A percentile compares a stretch with the other conserved stretches of the same genome.
These are phyloP conservation scores for Gastrophysa polygoni DNA, from an alignment of 2,888 invertebrate species.

Conservation along the genomic window DNA sequence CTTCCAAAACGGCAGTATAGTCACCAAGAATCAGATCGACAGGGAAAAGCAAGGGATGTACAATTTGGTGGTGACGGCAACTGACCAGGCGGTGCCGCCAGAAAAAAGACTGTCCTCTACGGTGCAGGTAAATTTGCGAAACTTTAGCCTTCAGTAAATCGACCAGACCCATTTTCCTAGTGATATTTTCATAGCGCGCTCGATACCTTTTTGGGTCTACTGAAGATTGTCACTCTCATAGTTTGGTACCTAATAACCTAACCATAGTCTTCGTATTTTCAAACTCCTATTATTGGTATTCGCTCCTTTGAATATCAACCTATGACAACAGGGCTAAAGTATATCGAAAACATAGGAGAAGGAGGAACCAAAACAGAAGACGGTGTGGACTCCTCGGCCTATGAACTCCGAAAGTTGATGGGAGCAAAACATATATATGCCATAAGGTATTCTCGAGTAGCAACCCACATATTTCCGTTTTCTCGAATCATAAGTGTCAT, in stretches of 20 bases:
- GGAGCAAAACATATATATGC: background rate
- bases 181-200: too few species aligned
- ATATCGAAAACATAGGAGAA: too few species aligned
- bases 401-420: too few species aligned
- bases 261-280: too few species aligned
- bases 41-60: constrained; percentile 82
- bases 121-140: constrained; percentile 72
- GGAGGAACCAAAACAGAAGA: too few species aligned
- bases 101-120: constrained; percentile 81
- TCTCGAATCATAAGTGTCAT: background rate
- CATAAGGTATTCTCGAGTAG: background rate
- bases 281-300: too few species aligned
- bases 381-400: too few species aligned
- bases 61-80: constrained; percentile 84
- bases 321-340: too few species aligned
- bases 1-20: constrained; percentile 82
- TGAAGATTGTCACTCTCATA: too few species aligned
- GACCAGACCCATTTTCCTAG: background rate
- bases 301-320: too few species aligned
- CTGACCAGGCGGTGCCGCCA: constrained; percentile 78
- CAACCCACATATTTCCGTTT: background rate
- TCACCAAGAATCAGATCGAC: constrained; percentile 76
- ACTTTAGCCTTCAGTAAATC: background rate
- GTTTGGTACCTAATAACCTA: too few species aligned
- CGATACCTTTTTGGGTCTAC: too few species aligned